Evolutionary conservation across 2,113 vertebrate species (phyloP).

Genomic region (Pogona vitticeps): DNA sequence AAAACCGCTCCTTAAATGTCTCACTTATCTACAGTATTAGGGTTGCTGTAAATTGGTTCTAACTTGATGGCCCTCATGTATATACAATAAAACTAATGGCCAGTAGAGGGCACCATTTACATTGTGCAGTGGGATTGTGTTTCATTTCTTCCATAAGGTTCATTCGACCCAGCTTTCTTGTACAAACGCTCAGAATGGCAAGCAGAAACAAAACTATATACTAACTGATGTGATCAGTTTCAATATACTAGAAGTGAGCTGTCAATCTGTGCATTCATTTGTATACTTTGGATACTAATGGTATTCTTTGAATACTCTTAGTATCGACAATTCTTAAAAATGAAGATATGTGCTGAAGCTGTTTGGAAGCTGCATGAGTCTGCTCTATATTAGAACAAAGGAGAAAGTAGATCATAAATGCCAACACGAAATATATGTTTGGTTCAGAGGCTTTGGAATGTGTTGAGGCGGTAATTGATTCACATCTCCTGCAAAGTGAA

Average conservation of each 20-base stretch:
- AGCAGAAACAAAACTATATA: neutral
- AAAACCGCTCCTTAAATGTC: no score
- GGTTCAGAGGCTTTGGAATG: neutral
- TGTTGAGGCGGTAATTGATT: neutral
- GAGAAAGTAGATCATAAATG: neutral
- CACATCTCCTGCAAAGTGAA: neutral
- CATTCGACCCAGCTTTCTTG: no score
- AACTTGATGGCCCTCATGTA: no score
- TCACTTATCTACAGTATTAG: no score
- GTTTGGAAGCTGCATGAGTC: neutral
- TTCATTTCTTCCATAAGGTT: neutral
- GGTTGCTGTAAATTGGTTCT: no score
- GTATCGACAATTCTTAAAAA: neutral
- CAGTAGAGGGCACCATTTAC: conserved; percentile 16
- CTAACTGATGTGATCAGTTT: neutral
- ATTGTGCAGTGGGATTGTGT: no score
- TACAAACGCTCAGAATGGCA: no score
- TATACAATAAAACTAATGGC: neutral
- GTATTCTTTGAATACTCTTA: no score
- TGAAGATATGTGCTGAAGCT: neutral
- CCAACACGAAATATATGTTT: neutral
- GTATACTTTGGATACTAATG: no score
- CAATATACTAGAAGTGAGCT: neutral
- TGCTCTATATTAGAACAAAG: neutral
- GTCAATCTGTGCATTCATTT: neutral